Base-by-base conservation (phyloP, 1,140 invertebrate genomes). In the Drosophila rhopaloa region DNA sequence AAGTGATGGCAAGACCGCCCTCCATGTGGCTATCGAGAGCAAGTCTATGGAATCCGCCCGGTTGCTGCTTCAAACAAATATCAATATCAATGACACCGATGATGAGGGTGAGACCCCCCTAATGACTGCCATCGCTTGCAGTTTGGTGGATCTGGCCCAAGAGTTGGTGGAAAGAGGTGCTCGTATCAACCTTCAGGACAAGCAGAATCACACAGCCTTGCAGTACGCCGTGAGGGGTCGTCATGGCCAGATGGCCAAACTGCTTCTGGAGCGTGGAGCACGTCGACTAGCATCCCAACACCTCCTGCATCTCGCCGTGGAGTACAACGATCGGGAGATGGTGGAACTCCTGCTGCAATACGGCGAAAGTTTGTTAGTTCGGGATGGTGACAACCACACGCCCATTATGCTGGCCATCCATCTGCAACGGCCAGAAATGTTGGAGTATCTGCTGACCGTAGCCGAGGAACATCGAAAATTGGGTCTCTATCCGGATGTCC, bases 371-470 rank as follows among this genome's bases (percentile, higher is more conserved):
- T 82, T 94, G 11, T 94, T 94, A 75, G 75, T 94, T 4, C 91
- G 94, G 2, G 93, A 95, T 88, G 84, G 92, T 29, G 92, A 93
- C 57, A 94, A 94, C 10, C 92, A 94, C 50, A 95, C 95, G 0
- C 94, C 95, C 6, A 91, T 96, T 6, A 94, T 95, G 89, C 82
- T 94, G n/a, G 94, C 95, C 35, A 94, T 94, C 57, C 93, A 93
- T 7, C 93, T 93, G 53, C 93, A 93, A 47, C 93, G 95, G 76
- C 82, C 93, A 6, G 78, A 93, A 7, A 92, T 95, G 65, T 91
- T 94, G 9, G 84, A 92, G 72, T 93, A 93, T 40, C 89, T 94
- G 43, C 59, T 95, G 4, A 78, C 91, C 48, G 81, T 93, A 80
- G 94, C 94, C 0, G 46, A 76, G 40, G 44, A 73, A 46, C 83